phyloP scores from a whole-genome alignment of 2,113 vertebrate genomes.

The Chamaetylas fuelleborni region DNA sequence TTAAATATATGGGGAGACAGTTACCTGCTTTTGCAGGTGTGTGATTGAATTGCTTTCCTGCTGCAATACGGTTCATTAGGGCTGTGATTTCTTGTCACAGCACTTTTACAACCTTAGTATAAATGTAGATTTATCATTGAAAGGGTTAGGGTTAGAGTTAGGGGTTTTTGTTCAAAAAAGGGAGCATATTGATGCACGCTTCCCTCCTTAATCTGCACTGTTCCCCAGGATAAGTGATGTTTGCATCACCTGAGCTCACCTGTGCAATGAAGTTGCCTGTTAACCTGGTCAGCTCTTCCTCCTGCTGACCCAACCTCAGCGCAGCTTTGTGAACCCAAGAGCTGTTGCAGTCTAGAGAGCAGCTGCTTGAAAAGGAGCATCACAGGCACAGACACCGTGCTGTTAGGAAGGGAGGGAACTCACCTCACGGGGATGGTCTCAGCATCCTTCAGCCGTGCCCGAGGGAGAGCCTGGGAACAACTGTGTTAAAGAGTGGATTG shows the following conservation, averaged over 20 bases:
- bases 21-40: neutral
- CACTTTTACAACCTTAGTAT: neutral
- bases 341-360: neutral
- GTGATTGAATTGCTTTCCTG: neutral
- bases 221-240: neutral
- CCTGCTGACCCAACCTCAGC: neutral
- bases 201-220: neutral
- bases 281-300: neutral
- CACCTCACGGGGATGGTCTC: neutral
- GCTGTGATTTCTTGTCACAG: neutral
- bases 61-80: fast-evolving
- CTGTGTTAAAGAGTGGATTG: neutral
- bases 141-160: neutral
- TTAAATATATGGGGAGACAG: neutral
- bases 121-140: neutral
- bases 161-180: neutral
- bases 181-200: neutral
- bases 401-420: neutral
- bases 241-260: neutral
- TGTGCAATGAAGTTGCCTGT: neutral
- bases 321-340: neutral
- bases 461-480: neutral
- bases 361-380: neutral
- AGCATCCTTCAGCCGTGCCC: neutral
- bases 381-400: fast-evolving